Evolutionary conservation across 2,797 vertebrate species (phyloP).

Genomic region (Hephaestus fuliginosus): DNA sequence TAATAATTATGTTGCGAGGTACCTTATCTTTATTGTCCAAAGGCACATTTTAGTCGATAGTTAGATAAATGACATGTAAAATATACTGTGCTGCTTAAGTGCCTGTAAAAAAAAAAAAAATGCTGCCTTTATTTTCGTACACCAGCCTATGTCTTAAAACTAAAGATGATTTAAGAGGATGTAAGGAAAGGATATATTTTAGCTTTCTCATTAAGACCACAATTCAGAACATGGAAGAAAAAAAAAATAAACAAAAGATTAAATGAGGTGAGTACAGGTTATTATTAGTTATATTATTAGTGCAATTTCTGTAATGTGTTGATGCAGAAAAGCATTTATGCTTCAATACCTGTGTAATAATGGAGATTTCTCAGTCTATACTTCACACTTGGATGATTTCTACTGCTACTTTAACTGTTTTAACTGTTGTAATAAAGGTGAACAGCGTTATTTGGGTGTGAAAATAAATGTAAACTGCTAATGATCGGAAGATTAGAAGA

Average conservation of each 20-base stretch:
- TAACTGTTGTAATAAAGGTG: not conserved
- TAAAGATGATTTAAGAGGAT: constrained; percentile 47
- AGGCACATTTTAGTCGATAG: constrained; percentile 50
- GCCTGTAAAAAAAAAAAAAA: constrained; percentile 8
- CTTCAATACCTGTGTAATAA: constrained; percentile 56
- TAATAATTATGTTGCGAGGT: constrained; percentile 13
- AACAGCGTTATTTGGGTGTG: too few relatives aligned
- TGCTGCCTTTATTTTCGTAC: constrained; percentile 15
- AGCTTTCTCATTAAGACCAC: constrained; percentile 38
- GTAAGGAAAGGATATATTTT: constrained; percentile 10
- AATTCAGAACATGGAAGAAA: constrained; percentile 46
- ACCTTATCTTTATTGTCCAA: constrained; percentile 44
- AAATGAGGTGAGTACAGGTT: constrained; percentile 53
- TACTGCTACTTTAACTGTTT: not conserved
- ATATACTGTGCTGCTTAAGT: constrained; percentile 50
- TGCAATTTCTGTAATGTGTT: constrained; percentile 28
- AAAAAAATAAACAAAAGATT: constrained; percentile 25
- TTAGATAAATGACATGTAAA: constrained; percentile 71
- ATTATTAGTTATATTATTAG: not conserved
- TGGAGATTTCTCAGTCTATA: constrained; percentile 16
- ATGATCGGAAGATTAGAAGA: not conserved
- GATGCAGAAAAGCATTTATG: constrained; percentile 48
- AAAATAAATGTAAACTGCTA: too few relatives aligned
- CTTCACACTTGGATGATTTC: constrained; percentile 29
- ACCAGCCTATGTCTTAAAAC: constrained; percentile 35